A percentile compares a stretch with the other conserved stretches of the same genome.
These are phyloP conservation scores for Stichopus horrens DNA, from an alignment of 53 echinoderm and acorn worm genomes.

Conservation along the genomic window DNA sequence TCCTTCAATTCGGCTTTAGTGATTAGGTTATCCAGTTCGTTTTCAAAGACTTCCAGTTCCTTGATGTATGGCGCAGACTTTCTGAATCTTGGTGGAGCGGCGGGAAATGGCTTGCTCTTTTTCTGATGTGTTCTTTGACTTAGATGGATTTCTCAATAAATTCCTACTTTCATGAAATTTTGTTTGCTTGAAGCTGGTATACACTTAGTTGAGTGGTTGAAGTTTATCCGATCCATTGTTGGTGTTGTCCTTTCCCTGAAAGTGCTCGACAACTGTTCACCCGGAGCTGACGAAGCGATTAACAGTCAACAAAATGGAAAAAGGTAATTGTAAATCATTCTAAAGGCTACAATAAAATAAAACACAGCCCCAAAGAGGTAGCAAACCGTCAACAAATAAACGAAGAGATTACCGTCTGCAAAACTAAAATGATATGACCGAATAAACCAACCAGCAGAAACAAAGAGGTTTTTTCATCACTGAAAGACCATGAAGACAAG, in stretches of 20 bases:
- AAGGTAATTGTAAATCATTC: too few species aligned
- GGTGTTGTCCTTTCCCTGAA: neutral
- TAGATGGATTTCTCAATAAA: neutral
- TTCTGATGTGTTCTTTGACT: neutral
- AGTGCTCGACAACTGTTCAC: too few species aligned
- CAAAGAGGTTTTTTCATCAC: slow-evolving; percentile 31
- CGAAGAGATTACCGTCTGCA: slow-evolving; percentile 10
- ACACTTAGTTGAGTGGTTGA: neutral
- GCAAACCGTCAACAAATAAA: slow-evolving; percentile 18
- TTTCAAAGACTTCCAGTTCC: slow-evolving; percentile 7
- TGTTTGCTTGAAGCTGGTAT: neutral
- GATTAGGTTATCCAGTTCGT: too few species aligned
- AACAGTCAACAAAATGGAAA: too few species aligned
- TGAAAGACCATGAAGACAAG: slow-evolving; percentile 36
- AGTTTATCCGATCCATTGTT: neutral
- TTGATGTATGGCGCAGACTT: neutral
- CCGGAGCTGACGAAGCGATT: too few species aligned
- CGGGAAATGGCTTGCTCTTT: neutral
- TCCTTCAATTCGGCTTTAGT: too few species aligned
- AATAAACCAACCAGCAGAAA: slow-evolving; percentile 37
- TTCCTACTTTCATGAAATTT: neutral
- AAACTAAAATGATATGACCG: slow-evolving; percentile 23
- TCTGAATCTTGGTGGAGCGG: neutral
- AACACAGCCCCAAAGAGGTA: neutral
- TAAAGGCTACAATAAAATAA: slow-evolving; percentile 20